Base-by-base conservation (phyloP, 2,113 vertebrate species). In the Silurus meridionalis region DNA sequence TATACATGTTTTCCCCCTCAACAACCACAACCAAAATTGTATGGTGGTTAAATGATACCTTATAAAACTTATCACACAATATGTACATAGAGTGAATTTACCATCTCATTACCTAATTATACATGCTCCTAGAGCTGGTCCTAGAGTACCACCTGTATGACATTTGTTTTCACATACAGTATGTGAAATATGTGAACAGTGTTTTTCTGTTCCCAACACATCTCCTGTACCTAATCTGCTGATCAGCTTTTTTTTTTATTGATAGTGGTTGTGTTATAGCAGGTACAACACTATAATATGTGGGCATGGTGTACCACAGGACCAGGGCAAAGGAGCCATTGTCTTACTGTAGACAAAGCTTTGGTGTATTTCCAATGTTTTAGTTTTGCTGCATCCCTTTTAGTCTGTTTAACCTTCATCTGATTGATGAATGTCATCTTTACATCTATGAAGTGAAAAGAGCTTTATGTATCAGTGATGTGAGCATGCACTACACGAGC, bases 371-470 rank as follows among this genome's bases (percentile, higher is more conserved):
- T 67, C 80, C 77, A 52, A 48, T 85, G 1, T 13, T 48, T 28
- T 46, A 60, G 64, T 78, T 86, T 67, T 46, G 13, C 37, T 71
- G 83, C 87, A 87, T 89, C 78, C 87, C 37, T 25, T 52, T 61
- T 83, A 28, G 71, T 89, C 84, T 89, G 84, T 66, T 53, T 87
- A 82, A 84, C 78, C 86, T 86, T 66, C 61, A 46, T 52, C 55
- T 89, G 86, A 86, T 84, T 46, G 75, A 85, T 58, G 72, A 37
- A 37, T 1, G 37, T 37, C 37, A 2, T 37, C 37, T 37, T 37
- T 37, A 37, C 37, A 37, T 37, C 37, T 37, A 3, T 37, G 37
- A 37, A 37, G 74, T 71, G 58, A 88, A 90, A 90, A 84, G 83
- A 37, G 28, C 28, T 37, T 37, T 37, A 37, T 37, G 37, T 37